Evolutionary conservation across 2,888 invertebrate species (phyloP).

Genomic region (Perithous albicinctus): DNA sequence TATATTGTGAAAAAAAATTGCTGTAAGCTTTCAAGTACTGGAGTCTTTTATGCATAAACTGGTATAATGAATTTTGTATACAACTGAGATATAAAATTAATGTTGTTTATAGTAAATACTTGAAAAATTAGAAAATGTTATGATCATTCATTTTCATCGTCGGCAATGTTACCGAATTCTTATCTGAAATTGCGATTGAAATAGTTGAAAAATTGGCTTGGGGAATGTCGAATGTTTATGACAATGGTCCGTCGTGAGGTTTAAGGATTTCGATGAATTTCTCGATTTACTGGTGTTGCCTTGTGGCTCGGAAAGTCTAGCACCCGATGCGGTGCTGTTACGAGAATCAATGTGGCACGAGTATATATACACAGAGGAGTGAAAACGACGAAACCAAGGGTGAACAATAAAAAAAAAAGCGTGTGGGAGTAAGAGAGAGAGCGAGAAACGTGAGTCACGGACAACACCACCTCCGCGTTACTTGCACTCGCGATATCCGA

Average conservation of each 20-base stretch:
- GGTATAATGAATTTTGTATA: too few relatives aligned
- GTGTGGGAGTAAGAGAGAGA: constrained; percentile 51
- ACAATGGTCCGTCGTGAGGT: background rate
- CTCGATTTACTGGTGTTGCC: constrained; percentile 35
- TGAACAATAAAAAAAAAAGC: constrained; percentile 58
- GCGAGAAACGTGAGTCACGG: constrained; percentile 72
- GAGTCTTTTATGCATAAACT: too few relatives aligned
- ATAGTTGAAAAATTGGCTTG: background rate
- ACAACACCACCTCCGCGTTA: constrained; percentile 58
- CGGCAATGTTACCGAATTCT: background rate
- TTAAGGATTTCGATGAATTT: constrained; percentile 39
- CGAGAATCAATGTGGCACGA: constrained; percentile 16
- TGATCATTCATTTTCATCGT: too few relatives aligned
- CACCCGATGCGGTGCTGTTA: constrained; percentile 1
- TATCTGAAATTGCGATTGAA: background rate
- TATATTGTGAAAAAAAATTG: too few relatives aligned
- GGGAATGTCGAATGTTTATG: background rate
- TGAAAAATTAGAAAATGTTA: too few relatives aligned
- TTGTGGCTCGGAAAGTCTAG: background rate
- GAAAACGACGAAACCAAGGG: constrained; percentile 29
- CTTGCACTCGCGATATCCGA: constrained; percentile 73
- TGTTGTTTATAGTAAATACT: too few relatives aligned
- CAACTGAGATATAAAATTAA: too few relatives aligned
- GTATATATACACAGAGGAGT: constrained; percentile 20
- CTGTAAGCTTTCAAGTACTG: too few relatives aligned